These are phyloP conservation scores for Aspidiotus destructor DNA, from an alignment of 2,888 invertebrate species.

Conservation along the genomic window DNA sequence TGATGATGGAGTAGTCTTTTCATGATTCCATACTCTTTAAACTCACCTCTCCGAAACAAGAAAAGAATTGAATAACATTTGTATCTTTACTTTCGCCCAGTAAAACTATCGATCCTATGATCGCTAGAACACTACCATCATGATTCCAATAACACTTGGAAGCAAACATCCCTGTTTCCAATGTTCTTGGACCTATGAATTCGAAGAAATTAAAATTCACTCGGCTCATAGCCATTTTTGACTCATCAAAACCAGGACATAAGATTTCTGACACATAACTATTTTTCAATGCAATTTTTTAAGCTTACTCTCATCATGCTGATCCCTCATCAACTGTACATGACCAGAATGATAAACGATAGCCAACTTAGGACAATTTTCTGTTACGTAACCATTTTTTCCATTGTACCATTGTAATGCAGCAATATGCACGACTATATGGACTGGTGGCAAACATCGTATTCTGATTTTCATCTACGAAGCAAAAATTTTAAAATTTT, in stretches of 20 bases:
- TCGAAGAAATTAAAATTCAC: not conserved
- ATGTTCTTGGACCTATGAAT: conserved; percentile 51
- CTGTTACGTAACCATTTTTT: conserved; percentile 57
- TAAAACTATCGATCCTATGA: conserved; percentile 60
- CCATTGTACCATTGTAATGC: conserved; percentile 84
- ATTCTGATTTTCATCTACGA: conserved; percentile 67
- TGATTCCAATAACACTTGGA: conserved; percentile 87
- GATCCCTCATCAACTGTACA: conserved; percentile 79
- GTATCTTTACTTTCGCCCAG: conserved; percentile 51
- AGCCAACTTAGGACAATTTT: conserved; percentile 62
- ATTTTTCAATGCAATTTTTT: too few species aligned
- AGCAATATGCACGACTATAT: conserved; percentile 42
- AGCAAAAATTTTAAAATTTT: conserved; percentile 33
- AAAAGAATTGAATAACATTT: conserved; percentile 85
- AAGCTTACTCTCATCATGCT: conserved; percentile 68
- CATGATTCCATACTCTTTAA: not conserved
- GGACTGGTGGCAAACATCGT: conserved; percentile 44
- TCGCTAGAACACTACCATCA: conserved; percentile 77
- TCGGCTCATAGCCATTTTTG: not conserved
- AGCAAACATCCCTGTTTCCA: conserved; percentile 73
- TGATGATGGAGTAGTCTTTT: conserved; percentile 24
- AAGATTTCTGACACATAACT: too few species aligned
- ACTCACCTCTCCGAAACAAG: conserved; percentile 70
- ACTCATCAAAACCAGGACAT: not conserved
- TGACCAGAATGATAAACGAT: conserved; percentile 82